Conservation (phyloP, 2,888 invertebrate species). For the Alitta virens region DNA sequence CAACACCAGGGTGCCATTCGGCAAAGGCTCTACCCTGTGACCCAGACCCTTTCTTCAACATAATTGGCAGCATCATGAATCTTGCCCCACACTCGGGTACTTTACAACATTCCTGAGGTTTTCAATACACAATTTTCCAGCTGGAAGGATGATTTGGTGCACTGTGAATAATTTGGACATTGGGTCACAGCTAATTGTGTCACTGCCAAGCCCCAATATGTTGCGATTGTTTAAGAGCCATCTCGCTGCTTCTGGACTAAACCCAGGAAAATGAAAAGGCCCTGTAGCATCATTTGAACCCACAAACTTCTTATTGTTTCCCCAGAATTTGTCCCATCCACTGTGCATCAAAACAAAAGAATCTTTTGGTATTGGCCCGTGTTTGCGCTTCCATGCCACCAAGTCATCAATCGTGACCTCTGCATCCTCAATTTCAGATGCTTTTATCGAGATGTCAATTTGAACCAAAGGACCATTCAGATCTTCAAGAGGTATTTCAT, state of each 20-base stretch:
- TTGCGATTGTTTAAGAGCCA: background rate
- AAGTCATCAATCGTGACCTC: background rate
- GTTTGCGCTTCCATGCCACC: background rate
- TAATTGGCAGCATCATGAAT: background rate
- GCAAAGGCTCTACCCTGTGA: background rate
- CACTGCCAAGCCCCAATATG: background rate
- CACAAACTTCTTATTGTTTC: background rate
- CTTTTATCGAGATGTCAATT: background rate
- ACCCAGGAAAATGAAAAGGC: background rate
- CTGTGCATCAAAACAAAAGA: background rate
- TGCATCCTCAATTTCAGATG: background rate
- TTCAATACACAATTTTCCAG: background rate
- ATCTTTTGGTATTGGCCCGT: background rate
- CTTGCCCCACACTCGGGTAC: background rate
- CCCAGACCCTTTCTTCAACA: background rate
- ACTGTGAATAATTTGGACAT: background rate
- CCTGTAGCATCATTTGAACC: background rate
- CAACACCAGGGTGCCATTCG: background rate
- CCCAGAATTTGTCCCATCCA: background rate
- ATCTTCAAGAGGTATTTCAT: background rate
- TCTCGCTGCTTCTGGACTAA: background rate
- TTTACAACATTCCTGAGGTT: background rate
- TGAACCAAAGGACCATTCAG: background rate
- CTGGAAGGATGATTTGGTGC: background rate
- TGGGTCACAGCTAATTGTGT: background rate